These are phyloP conservation scores for Urocolius indicus DNA, from an alignment of 2,113 vertebrate species.

Conservation along the genomic window DNA sequence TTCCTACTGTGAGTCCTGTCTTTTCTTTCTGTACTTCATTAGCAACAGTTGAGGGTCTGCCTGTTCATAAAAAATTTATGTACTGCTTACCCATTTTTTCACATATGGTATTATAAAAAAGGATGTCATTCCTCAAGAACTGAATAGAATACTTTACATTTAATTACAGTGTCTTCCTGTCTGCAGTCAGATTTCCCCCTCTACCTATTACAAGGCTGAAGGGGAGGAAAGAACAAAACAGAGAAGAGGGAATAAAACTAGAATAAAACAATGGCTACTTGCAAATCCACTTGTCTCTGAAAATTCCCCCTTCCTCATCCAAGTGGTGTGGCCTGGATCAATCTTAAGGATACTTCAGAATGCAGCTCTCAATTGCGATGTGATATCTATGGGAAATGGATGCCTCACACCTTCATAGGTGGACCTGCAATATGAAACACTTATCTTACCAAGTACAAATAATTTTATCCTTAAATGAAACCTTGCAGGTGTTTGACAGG, in stretches of 20 bases:
- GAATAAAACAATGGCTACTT: not conserved
- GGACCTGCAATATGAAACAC: not conserved
- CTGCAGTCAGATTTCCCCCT: not conserved
- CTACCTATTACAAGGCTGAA: not conserved
- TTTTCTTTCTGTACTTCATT: constrained; percentile 45
- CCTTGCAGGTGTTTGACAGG: not conserved
- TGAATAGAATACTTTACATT: not conserved
- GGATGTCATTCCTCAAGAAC: not conserved
- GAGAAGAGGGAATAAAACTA: not conserved
- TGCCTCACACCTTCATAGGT: not conserved
- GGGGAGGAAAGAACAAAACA: not conserved
- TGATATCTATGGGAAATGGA: not conserved
- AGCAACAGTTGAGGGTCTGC: constrained; percentile 15
- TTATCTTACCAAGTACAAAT: not conserved
- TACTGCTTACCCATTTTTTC: constrained; percentile 11
- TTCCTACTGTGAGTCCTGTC: constrained; percentile 40
- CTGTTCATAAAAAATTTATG: constrained; percentile 48
- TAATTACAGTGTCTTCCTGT: not conserved
- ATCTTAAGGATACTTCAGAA: not conserved
- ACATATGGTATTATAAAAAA: not conserved
- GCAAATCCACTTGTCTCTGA: not conserved
- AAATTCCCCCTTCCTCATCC: not conserved
- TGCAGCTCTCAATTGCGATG: accelerated
- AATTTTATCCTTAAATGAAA: not conserved
- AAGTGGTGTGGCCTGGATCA: not conserved